Percentiles rank a stretch among this genome's conserved stretches.
Conservation (phyloP, 1,140 invertebrate species). For the Pseudomyrmex gracilis region DNA sequence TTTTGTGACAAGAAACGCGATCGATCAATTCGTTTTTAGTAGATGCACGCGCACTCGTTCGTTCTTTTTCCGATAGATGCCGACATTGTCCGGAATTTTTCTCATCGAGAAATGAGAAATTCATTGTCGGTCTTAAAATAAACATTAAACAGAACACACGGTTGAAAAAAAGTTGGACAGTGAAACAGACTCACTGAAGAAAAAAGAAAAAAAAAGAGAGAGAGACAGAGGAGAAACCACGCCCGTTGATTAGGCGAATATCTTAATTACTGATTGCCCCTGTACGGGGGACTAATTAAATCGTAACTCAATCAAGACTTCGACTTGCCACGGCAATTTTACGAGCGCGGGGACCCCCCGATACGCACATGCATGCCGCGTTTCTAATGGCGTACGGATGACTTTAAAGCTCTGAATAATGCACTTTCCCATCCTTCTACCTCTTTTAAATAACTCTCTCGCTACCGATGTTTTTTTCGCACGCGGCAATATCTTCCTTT, state of each 20-base stretch:
- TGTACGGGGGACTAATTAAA: slow-evolving; percentile 81
- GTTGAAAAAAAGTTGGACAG: not conserved
- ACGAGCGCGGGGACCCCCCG: slow-evolving; percentile 60
- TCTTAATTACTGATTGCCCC: slow-evolving; percentile 83
- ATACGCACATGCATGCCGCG: slow-evolving; percentile 54
- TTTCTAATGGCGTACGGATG: slow-evolving; percentile 60
- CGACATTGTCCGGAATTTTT: slow-evolving; percentile 52
- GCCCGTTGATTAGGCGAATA: slow-evolving; percentile 82
- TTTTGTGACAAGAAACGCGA: too few species aligned
- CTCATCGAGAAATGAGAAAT: not conserved
- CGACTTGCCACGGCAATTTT: slow-evolving; percentile 69
- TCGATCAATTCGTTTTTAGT: not conserved
- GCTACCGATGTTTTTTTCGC: slow-evolving; percentile 18
- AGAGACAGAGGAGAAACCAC: slow-evolving; percentile 53
- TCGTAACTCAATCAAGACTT: slow-evolving; percentile 82
- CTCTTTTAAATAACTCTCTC: slow-evolving; percentile 42
- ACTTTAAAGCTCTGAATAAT: slow-evolving; percentile 63
- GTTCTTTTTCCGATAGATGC: slow-evolving; percentile 54
- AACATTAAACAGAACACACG: not conserved
- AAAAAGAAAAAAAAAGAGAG: slow-evolving; percentile 16
- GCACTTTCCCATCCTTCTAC: slow-evolving; percentile 24
- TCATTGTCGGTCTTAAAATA: not conserved
- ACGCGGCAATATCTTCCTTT: slow-evolving; percentile 27
- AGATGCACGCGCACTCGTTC: slow-evolving; percentile 41
- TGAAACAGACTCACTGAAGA: not conserved